Base-by-base conservation (phyloP, 2,888 invertebrate species). In the Hymenopus coronatus region DNA sequence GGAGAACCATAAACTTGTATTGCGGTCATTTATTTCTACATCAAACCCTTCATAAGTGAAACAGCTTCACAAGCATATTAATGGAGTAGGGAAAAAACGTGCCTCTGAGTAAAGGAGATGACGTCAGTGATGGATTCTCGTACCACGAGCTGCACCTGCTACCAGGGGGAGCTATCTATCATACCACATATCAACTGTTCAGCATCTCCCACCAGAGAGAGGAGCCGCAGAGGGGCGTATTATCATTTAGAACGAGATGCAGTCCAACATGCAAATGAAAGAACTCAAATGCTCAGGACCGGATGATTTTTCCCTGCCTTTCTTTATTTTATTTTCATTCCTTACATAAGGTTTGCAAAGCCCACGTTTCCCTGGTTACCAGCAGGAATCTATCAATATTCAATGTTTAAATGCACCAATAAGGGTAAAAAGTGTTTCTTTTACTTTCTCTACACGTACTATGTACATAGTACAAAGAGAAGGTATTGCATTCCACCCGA, bases 271-370 rank as follows among this genome's bases (percentile, higher is more conserved):
- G 54, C 54, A 20, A 70, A 70, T 70, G 6, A 70, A 70, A 70
- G 25, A 70, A 20, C 15, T 25, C 20, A 20, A 25, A 70, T 20
- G 3, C 20, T 54, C 33, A 33, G 33, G 33, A 7, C n/a, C n/a
- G n/a, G n/a, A n/a, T n/a, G n/a, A n/a, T n/a, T 4, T 6, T 6
- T 8, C 6, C 6, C 33, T 6, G 0, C 0, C 7, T 2, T 8
- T 7, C 0, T 6, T 8, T 6, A 4, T 33, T 33, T 33, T 33
- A 4, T 7, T 33, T 33, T 33, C 8, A 33, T 33, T 33, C 8
- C 33, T 33, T 33, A 8, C 8, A 0, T 8, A 33, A 0, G 33
- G 0, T 33, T 33, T 33, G 4, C 8, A 6, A 0, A 33, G 33
- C 8, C 8, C n/a, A n/a, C n/a, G n/a, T n/a, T n/a, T n/a, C n/a